These are phyloP conservation scores for Hipparchia sbordonii DNA, from an alignment of 2,888 invertebrate genomes.

Conservation along the genomic window DNA sequence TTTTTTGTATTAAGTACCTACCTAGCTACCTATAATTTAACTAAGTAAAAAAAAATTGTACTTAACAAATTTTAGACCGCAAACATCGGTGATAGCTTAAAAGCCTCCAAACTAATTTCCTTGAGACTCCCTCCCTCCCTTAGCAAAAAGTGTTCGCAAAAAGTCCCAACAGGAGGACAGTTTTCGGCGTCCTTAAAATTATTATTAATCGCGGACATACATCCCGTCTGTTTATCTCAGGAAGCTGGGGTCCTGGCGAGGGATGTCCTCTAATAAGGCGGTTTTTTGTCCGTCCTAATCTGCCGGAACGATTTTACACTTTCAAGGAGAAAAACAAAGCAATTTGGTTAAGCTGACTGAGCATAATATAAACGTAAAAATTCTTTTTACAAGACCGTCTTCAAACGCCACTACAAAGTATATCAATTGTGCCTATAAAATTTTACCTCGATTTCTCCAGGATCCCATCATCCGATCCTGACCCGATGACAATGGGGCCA, in stretches of 20 bases:
- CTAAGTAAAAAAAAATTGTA: not conserved
- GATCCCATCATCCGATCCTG: too few relatives aligned
- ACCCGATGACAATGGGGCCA: too few relatives aligned
- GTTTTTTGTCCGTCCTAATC: constrained; percentile 60
- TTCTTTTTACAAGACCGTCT: too few relatives aligned
- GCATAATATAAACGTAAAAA: not conserved
- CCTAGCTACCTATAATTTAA: not conserved
- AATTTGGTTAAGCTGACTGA: constrained; percentile 12
- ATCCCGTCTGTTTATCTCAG: constrained; percentile 73
- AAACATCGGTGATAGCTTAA: constrained; percentile 8
- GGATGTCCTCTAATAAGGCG: constrained; percentile 71
- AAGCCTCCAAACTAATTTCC: constrained; percentile 57
- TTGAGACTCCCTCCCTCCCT: constrained; percentile 52
- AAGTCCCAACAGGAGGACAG: constrained; percentile 48
- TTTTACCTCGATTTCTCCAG: too few relatives aligned
- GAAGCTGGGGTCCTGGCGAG: constrained; percentile 55
- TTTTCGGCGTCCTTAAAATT: constrained; percentile 73
- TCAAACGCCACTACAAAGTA: too few relatives aligned
- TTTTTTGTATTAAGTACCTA: too few relatives aligned
- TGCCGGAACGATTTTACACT: constrained; percentile 20
- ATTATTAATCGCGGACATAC: constrained; percentile 77
- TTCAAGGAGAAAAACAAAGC: constrained; percentile 21
- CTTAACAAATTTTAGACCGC: constrained; percentile 14
- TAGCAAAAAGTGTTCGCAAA: constrained; percentile 40
- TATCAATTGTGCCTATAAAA: too few relatives aligned